Base-by-base conservation (phyloP, 2,888 invertebrate genomes). In the Leucania comma region DNA sequence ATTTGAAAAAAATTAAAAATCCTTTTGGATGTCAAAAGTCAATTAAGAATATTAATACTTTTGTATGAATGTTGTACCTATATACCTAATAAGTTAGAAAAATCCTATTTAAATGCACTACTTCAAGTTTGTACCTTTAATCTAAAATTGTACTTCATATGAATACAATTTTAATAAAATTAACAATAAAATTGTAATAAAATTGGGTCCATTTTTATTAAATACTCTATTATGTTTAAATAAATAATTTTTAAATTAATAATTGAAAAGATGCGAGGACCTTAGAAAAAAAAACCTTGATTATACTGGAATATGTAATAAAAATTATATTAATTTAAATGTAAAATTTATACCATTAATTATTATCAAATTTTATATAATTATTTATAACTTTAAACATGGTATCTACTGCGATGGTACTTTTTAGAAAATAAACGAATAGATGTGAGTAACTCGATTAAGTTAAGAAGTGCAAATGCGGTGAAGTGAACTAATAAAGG, bases 11-110 rank as follows among this genome's bases (percentile, higher is more conserved):
- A 50, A 26, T 17, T 35, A 38, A 42, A 22, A 12, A 20, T 50
- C 3, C 17, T 68, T 42, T 58, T 46, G 20, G 14, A 60, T 53
- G 32, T 60, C 74, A 24, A 9, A 73, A 58, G 66, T 74, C 80
- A 73, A 61, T 58, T 65, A 61, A n/a, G 8, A 17, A 46, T 54
- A 32, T 6, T 48, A 26, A 58, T 42, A 61, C 35, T 71, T 54
- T 63, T 57, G 0, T 66, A 61, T 58, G 17, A 62, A 53, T 22
- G 1, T 26, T 75, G 22, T 67, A 74, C 66, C 42, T 56, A 20
- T 53, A 29, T 75, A 53, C 12, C 32, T 42, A 59, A 57, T 60
- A 75, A 32, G 58, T 63, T 42, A 20, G 29, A 26, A 32, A 59
- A 26, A 46, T 50, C 17, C 14, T 38, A 60, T 58, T 29, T 48